Evolutionary conservation across 1,140 invertebrate genomes (phyloP).

Genomic region (Hormaphis cornu): DNA sequence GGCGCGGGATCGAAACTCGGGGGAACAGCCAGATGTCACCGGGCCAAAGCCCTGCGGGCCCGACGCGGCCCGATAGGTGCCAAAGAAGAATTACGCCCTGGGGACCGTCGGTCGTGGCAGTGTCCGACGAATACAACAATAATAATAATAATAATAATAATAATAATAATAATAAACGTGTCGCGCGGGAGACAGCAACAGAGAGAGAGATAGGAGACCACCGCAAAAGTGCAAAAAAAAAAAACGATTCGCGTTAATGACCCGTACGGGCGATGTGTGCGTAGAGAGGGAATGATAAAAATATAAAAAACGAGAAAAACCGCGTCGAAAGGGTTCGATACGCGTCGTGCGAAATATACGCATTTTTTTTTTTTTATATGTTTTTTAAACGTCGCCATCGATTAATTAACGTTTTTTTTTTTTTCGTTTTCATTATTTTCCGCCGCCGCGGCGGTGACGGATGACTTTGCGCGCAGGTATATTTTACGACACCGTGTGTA

Average conservation of each 20-base stretch:
- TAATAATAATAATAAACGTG: too few relatives aligned
- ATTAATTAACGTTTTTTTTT: slow-evolving; percentile 15
- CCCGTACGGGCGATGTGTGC: background rate
- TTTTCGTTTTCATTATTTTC: background rate
- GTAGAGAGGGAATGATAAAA: background rate
- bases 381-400: background rate
- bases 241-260: background rate
- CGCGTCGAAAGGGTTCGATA: background rate
- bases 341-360: background rate
- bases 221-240: background rate
- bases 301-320: background rate
- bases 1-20: slow-evolving; percentile 17
- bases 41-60: slow-evolving; percentile 28
- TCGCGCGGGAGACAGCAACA: background rate
- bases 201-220: background rate
- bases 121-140: too few relatives aligned
- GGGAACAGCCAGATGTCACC: slow-evolving; percentile 30
- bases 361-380: background rate
- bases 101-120: background rate
- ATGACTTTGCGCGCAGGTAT: background rate
- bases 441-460: background rate
- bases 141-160: too few relatives aligned
- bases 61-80: slow-evolving; percentile 15
- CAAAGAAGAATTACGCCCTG: slow-evolving; percentile 30
- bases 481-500: background rate